Evolutionary conservation across 1,140 invertebrate species (phyloP).

Genomic region (Asobara japonica): DNA sequence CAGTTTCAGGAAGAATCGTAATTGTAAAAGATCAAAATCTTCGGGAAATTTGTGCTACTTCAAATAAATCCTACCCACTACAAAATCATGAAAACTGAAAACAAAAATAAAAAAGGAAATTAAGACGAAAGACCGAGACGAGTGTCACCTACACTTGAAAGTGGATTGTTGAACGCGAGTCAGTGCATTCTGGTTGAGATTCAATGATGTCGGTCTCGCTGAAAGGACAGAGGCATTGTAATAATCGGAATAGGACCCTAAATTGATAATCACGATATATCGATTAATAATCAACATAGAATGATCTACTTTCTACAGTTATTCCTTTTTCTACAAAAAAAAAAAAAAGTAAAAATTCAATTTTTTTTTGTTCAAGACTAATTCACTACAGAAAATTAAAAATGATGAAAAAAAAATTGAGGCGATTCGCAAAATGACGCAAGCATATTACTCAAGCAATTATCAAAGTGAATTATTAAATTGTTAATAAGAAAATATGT

Average conservation of each 20-base stretch:
- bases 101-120: conserved; percentile 43
- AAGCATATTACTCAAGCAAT: too few relatives aligned
- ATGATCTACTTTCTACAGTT: neutral
- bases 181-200: conserved; percentile 91
- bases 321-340: too few relatives aligned
- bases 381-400: too few relatives aligned
- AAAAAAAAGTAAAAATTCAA: too few relatives aligned
- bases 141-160: conserved; percentile 67
- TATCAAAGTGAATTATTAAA: too few relatives aligned
- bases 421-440: too few relatives aligned
- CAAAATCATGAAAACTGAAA: conserved; percentile 54
- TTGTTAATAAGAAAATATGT: too few relatives aligned
- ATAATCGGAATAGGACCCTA: neutral
- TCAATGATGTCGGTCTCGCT: conserved; percentile 96
- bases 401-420: too few relatives aligned
- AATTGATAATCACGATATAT: neutral
- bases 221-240: conserved; percentile 72
- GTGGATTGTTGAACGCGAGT: conserved; percentile 83
- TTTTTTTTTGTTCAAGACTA: too few relatives aligned
- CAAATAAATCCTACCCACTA: conserved; percentile 29
- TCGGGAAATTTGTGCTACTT: neutral
- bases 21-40: neutral
- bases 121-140: conserved; percentile 28
- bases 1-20: too few relatives aligned
- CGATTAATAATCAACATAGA: conserved; percentile 12